These are phyloP conservation scores for Drosophila funebris DNA, from an alignment of 1,140 invertebrate genomes.

Conservation along the genomic window DNA sequence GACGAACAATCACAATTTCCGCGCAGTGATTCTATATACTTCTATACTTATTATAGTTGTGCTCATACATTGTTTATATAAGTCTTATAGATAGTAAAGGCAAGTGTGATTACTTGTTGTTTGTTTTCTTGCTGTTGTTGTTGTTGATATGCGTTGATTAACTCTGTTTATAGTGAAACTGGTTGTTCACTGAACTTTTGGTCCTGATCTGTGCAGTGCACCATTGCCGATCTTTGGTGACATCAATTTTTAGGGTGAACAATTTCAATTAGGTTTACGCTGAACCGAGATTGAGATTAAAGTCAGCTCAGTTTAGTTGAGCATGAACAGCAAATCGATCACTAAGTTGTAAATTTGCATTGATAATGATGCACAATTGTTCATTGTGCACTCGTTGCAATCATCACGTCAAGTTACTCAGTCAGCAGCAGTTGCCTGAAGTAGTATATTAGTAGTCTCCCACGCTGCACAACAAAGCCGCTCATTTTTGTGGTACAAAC, in stretches of 20 bases:
- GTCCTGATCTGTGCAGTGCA: slow-evolving; percentile 37
- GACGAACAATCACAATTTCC: neutral
- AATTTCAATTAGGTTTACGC: slow-evolving; percentile 57
- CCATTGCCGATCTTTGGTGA: slow-evolving; percentile 51
- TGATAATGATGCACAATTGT: slow-evolving; percentile 41
- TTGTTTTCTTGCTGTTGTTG: neutral
- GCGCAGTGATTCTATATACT: neutral
- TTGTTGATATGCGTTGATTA: slow-evolving; percentile 30
- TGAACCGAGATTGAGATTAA: slow-evolving; percentile 50
- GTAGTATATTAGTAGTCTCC: slow-evolving; percentile 12
- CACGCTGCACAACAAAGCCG: slow-evolving; percentile 39
- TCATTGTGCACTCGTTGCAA: neutral
- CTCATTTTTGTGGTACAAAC: slow-evolving; percentile 38
- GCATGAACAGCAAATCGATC: slow-evolving; percentile 27
- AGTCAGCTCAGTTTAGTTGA: slow-evolving; percentile 30
- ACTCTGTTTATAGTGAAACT: slow-evolving; percentile 15
- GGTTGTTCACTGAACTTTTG: slow-evolving; percentile 39
- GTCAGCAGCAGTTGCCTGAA: neutral
- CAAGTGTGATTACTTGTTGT: slow-evolving; percentile 22
- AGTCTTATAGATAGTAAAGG: slow-evolving; percentile 15
- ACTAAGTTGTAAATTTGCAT: slow-evolving; percentile 25
- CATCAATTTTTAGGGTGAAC: slow-evolving; percentile 58
- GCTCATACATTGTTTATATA: slow-evolving; percentile 28
- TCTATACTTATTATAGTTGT: neutral
- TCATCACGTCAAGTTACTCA: neutral